Evolutionary conservation across 2,888 invertebrate genomes (phyloP).

Genomic region (Diarsia dahlii): DNA sequence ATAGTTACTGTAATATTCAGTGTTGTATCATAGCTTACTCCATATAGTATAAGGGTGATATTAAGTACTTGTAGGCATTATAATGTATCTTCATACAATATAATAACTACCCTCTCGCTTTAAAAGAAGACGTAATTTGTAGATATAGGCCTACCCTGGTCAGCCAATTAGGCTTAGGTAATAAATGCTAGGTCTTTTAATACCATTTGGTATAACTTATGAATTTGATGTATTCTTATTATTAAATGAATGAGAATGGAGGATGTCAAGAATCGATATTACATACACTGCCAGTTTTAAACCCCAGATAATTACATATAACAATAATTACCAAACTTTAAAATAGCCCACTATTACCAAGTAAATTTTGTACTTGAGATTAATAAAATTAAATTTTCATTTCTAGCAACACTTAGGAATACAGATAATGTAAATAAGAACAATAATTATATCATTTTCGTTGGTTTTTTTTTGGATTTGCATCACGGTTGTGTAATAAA

Average conservation of each 20-base stretch:
- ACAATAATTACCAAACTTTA: neutral
- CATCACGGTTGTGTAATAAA: conserved; percentile 64
- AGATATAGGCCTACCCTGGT: conserved; percentile 29
- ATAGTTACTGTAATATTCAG: conserved; percentile 31
- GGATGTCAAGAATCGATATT: conserved; percentile 1
- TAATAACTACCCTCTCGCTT: conserved; percentile 13
- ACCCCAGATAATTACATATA: neutral
- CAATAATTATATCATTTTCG: conserved; percentile 53
- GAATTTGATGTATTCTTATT: conserved; percentile 19
- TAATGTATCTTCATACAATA: conserved; percentile 23
- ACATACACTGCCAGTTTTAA: conserved; percentile 19
- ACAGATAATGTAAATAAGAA: conserved; percentile 63
- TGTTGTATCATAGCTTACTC: conserved; percentile 31
- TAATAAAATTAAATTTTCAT: conserved; percentile 62
- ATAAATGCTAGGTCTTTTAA: conserved; percentile 31
- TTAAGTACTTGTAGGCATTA: conserved; percentile 29
- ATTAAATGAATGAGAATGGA: conserved; percentile 5
- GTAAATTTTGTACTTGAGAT: neutral
- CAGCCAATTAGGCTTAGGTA: conserved; percentile 29
- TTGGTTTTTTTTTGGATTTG: conserved; percentile 49
- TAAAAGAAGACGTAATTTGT: conserved; percentile 29
- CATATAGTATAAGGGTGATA: conserved; percentile 43
- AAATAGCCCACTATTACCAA: neutral
- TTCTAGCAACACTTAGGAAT: conserved; percentile 60
- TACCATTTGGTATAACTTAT: conserved; percentile 43